phyloP scores from a whole-genome alignment of 1,140 invertebrate genomes.

The Caenorhabditis brenneri region DNA sequence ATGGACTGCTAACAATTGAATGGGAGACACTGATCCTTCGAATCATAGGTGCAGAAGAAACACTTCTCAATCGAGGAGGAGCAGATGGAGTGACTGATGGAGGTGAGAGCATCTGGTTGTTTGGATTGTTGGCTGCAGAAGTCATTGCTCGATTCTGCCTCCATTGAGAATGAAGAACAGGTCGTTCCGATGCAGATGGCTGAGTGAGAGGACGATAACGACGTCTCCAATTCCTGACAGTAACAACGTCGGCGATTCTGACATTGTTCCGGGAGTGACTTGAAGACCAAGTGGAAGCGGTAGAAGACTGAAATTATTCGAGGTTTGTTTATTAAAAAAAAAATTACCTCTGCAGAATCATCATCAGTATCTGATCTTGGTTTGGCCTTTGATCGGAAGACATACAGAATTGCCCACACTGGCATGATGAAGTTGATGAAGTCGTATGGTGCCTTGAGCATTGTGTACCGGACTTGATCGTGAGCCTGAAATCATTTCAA shows the following conservation, averaged over 20 bases:
- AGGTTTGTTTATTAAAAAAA: not conserved
- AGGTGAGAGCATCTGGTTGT: not conserved
- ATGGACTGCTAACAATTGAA: conserved; percentile 35
- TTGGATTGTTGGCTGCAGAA: not conserved
- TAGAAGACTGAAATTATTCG: not conserved
- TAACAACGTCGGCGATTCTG: conserved; percentile 41
- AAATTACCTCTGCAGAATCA: not conserved
- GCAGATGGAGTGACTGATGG: not conserved
- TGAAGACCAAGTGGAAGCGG: conserved; percentile 16
- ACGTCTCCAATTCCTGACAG: conserved; percentile 44
- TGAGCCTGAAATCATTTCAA: conserved; percentile 52
- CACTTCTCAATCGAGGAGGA: not conserved
- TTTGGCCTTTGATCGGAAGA: conserved; percentile 41
- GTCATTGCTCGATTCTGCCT: conserved; percentile 10
- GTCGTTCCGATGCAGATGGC: conserved; percentile 14
- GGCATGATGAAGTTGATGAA: conserved; percentile 50
- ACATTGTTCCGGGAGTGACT: not conserved
- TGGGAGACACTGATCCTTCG: conserved; percentile 14
- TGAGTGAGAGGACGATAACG: conserved; percentile 46
- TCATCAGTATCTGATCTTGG: conserved; percentile 14
- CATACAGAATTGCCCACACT: conserved; percentile 55
- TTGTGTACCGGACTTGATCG: conserved; percentile 45
- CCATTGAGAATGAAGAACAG: conserved; percentile 32
- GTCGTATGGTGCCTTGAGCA: conserved; percentile 53
- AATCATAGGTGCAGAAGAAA: not conserved